Evolutionary conservation across 2,888 invertebrate species (phyloP).

Genomic region (Antheraea yamamai): DNA sequence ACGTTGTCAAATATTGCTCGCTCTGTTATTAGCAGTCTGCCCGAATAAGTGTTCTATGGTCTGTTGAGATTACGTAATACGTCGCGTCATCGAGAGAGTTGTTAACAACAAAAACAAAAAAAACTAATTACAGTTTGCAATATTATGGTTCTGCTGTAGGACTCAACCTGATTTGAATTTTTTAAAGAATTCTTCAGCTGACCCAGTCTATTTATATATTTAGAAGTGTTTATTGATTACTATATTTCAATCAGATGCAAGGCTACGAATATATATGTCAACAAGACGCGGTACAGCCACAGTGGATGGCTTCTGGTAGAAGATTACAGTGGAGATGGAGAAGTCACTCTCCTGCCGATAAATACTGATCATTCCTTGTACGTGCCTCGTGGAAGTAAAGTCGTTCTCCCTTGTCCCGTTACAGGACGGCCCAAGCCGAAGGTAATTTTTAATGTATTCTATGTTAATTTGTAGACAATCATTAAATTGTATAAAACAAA

Average conservation of each 20-base stretch:
- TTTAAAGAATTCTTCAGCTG: too few relatives aligned
- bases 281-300: conserved; percentile 72
- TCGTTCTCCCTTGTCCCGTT: conserved; percentile 83
- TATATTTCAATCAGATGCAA: conserved; percentile 58
- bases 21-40: background rate
- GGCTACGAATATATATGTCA: conserved; percentile 64
- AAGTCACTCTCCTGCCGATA: conserved; percentile 45
- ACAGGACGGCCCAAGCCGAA: conserved; percentile 83
- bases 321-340: conserved; percentile 31
- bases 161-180: too few relatives aligned
- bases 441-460: conserved; percentile 43
- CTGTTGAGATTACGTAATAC: too few relatives aligned
- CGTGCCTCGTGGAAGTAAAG: conserved; percentile 68
- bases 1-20: background rate
- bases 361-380: conserved; percentile 45
- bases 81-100: too few relatives aligned
- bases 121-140: background rate
- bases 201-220: background rate
- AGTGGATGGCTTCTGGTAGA: conserved; percentile 65
- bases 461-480: background rate
- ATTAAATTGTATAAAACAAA: too few relatives aligned
- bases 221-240: background rate
- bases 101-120: too few relatives aligned
- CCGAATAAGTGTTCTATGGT: background rate
- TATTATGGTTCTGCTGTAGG: background rate